Evolutionary conservation across 2,797 vertebrate species (phyloP), one percentile per base, ranked within the genome.

Genomic region (Chromobotia macracanthus): DNA sequence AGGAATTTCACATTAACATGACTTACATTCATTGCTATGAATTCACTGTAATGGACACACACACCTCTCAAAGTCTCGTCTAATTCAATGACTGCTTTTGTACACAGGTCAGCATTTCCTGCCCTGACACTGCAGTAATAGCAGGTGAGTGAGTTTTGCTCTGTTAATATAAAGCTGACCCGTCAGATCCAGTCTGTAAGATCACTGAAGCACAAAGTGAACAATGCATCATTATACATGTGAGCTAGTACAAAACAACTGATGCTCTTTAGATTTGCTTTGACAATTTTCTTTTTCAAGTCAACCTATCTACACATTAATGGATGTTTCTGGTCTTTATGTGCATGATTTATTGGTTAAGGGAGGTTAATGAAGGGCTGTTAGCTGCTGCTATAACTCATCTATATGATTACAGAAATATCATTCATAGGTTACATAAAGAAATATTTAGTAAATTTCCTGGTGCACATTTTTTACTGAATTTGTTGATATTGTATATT

Each of bases 101-200:
- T 88, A 88, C 88, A 71, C 68, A 88, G 89, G 90, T 93, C 92
- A 93, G 93, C 92, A 77, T 88, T 92, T 93, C 85, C 87, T 70
- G 84, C 83, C 84, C 15, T 80, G 53, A 85, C 84, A 51, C 82
- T 38, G 12, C 75, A 82, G 86, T 88, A 87, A 89, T 89, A 92
- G 87, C 77, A 84, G 31, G 31, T 77, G 84, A 38, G 85, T 89
- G 88, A 87, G 88, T 86, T 84, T 80, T 60, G 68, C 82, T 85
- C 86, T 53, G 83, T 81, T 90, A 86, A 90, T 87, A 82, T 84
- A 79, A 86, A 91, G 89, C 86, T 81, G 75, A 91, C 92, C 87
- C 77, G 81, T 84, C 85, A 16, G 82, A 87, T 82, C 85, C 85
- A 16, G 82, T 86, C 84, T 75, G 86, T 80, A 84, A 70, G 81